A percentile compares a stretch with the other conserved stretches of the same genome.
These are phyloP conservation scores for Cenopis cana DNA, from an alignment of 2,888 invertebrate species.

Conservation along the genomic window DNA sequence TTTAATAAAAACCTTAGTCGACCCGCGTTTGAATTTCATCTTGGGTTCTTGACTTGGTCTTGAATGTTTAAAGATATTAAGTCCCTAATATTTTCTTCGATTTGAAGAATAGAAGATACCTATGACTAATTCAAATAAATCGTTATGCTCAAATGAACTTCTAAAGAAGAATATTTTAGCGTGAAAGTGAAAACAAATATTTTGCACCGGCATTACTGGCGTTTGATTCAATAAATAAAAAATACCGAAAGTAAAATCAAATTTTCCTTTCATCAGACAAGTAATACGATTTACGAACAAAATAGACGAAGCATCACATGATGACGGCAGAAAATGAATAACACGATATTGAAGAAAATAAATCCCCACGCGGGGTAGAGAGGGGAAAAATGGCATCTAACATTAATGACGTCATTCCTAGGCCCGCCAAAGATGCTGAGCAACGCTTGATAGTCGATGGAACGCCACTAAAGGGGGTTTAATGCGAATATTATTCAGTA, in stretches of 20 bases:
- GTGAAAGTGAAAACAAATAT: not conserved
- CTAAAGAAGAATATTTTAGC: not conserved
- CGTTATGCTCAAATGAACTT: not conserved
- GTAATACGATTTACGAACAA: constrained; percentile 13
- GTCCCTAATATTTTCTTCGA: not conserved
- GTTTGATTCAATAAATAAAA: constrained; percentile 27
- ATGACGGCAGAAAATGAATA: constrained; percentile 60
- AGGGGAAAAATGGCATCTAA: constrained; percentile 71
- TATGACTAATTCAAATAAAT: not conserved
- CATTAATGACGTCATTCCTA: constrained; percentile 79
- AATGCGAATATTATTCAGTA: constrained; percentile 82
- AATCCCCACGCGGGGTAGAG: constrained; percentile 56
- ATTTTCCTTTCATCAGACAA: constrained; percentile 27
- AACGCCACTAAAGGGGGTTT: constrained; percentile 71
- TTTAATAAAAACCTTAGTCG: constrained; percentile 69
- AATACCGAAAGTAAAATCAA: constrained; percentile 4
- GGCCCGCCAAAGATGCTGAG: constrained; percentile 78
- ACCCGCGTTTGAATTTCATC: constrained; percentile 53
- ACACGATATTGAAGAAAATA: constrained; percentile 71
- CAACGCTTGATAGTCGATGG: constrained; percentile 77
- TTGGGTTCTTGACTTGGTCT: constrained; percentile 20
- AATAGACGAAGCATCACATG: constrained; percentile 25
- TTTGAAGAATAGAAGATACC: too few relatives aligned
- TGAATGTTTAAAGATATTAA: constrained; percentile 5
- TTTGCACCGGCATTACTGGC: not conserved